Evolutionary conservation across 2,113 vertebrate genomes (phyloP).

Genomic region (Cyprichromis sp.): DNA sequence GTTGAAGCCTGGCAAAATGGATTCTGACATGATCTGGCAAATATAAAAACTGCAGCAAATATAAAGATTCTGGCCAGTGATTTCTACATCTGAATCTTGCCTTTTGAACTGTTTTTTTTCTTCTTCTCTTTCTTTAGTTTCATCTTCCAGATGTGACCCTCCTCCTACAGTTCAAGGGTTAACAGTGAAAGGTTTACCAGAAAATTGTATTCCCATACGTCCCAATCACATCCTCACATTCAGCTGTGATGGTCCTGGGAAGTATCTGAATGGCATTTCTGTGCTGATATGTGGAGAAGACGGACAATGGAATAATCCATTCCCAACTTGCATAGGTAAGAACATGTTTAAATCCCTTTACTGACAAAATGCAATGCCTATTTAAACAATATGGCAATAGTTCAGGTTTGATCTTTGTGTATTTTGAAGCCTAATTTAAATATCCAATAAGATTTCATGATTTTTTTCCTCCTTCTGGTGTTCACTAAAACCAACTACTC

Average conservation of each 20-base stretch:
- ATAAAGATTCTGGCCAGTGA: neutral
- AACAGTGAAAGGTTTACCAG: neutral
- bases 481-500: neutral
- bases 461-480: neutral
- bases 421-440: neutral
- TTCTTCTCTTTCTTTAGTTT: neutral
- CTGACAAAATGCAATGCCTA: neutral
- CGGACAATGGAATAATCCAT: conserved; percentile 69
- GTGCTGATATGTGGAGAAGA: conserved; percentile 67
- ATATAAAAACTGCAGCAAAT: neutral
- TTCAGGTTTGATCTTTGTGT: neutral
- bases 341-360: neutral
- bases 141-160: conserved; percentile 1
- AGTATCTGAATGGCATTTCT: conserved; percentile 51
- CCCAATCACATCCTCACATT: conserved; percentile 72
- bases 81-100: neutral
- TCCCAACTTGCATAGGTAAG: conserved; percentile 78
- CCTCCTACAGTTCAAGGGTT: neutral
- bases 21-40: neutral
- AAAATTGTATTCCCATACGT: conserved; percentile 44
- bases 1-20: neutral
- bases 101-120: neutral
- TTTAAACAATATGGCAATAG: neutral
- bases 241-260: conserved; percentile 57
- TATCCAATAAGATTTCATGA: neutral